Conservation (phyloP, 1,140 invertebrate genomes). For the Choristoneura fumiferana region DNA sequence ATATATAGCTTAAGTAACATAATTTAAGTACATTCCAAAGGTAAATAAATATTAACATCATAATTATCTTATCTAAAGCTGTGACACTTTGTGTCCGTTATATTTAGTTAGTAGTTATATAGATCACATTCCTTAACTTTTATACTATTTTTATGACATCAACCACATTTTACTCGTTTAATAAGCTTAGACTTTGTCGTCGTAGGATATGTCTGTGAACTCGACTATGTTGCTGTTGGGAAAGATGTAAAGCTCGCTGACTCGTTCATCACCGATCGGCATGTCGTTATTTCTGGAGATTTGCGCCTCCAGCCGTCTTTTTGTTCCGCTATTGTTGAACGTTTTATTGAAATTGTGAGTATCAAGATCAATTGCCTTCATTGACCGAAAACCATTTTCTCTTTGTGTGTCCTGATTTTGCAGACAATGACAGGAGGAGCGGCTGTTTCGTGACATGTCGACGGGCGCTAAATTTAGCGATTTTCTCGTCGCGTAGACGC, state of each 20-base stretch:
- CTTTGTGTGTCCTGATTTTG: conserved; percentile 41
- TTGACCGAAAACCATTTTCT: conserved; percentile 42
- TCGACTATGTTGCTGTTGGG: conserved; percentile 70
- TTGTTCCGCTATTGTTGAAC: conserved; percentile 28
- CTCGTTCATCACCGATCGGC: conserved; percentile 60
- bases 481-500: conserved; percentile 54
- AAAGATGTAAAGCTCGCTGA: conserved; percentile 69
- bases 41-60: conserved; percentile 4
- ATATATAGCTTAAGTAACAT: too few relatives aligned
- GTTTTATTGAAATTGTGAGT: conserved; percentile 30
- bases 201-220: conserved; percentile 62
- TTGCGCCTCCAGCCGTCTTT: conserved; percentile 30
- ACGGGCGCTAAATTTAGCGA: conserved; percentile 47
- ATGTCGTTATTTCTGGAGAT: conserved; percentile 38
- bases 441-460: conserved; percentile 40
- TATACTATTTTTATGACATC: conserved; percentile 20
- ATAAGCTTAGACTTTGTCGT: conserved; percentile 65
- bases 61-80: neutral
- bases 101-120: conserved; percentile 8
- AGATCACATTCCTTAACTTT: conserved; percentile 22
- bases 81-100: conserved; percentile 10
- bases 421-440: conserved; percentile 44
- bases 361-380: conserved; percentile 35
- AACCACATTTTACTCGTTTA: conserved; percentile 26
- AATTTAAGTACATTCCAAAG: neutral